phyloP scores from a whole-genome alignment of 2,888 invertebrate species.

The Lasioglossum villosulum region DNA sequence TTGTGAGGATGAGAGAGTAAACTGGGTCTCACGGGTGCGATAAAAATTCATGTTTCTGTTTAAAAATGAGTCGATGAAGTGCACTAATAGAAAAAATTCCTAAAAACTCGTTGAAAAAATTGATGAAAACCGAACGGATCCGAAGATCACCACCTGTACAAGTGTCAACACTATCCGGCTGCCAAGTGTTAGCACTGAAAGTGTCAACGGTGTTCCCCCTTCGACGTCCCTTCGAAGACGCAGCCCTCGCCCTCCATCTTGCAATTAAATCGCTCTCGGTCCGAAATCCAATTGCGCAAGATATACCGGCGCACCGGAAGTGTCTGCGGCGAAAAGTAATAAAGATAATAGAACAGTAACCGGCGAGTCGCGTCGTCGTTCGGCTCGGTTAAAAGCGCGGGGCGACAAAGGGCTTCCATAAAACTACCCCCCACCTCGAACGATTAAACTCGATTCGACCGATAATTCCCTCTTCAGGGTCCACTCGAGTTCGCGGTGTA shows the following conservation, averaged over 20 bases:
- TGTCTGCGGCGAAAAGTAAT: conserved; percentile 30
- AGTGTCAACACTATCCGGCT: no score
- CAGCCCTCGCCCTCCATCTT: neutral
- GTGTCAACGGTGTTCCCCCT: neutral
- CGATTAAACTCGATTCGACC: conserved; percentile 57
- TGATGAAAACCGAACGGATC: neutral
- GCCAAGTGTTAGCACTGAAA: neutral
- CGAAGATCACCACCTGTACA: neutral
- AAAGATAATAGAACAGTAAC: conserved; percentile 54
- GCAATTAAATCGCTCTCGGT: conserved; percentile 29
- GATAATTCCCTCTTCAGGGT: conserved; percentile 52
- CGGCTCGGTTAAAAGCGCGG: conserved; percentile 21
- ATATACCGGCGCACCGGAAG: neutral
- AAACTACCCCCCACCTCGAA: conserved; percentile 39
- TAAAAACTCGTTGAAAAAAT: neutral
- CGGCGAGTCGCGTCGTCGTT: conserved; percentile 26
- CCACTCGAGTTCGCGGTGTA: conserved; percentile 19
- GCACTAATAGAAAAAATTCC: no score
- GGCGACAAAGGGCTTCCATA: conserved; percentile 38
- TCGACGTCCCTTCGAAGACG: neutral
- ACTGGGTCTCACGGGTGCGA: no score
- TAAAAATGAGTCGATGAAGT: no score
- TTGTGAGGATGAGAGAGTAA: no score
- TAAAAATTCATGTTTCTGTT: no score
- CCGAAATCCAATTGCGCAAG: conserved; percentile 15